Conservation (phyloP, 2,888 invertebrate species). For the Acleris holmiana region DNA sequence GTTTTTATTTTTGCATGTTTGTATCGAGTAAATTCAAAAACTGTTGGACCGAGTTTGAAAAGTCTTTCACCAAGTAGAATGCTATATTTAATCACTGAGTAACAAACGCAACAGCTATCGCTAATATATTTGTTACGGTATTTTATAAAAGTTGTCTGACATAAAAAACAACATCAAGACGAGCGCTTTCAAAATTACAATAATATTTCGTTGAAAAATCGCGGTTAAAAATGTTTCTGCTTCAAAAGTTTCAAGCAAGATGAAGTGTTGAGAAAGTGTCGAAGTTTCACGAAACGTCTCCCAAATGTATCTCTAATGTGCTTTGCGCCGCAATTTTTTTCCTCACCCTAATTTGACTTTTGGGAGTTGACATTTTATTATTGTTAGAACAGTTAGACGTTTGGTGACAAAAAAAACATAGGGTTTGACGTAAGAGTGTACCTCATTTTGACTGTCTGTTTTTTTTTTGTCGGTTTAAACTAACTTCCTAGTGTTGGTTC, state of each 20-base stretch:
- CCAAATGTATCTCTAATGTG: constrained; percentile 32
- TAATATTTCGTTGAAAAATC: constrained; percentile 23
- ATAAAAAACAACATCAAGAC: neutral
- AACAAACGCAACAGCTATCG: no score
- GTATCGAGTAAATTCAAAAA: no score
- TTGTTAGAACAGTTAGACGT: neutral
- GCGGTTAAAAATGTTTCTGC: constrained; percentile 1
- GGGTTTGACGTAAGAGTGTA: no score
- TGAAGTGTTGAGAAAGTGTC: constrained; percentile 31
- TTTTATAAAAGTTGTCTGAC: neutral
- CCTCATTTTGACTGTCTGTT: no score
- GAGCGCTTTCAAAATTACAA: constrained; percentile 16
- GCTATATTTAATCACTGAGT: no score
- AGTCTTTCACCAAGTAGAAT: no score
- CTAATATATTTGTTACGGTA: no score
- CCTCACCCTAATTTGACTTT: constrained; percentile 12
- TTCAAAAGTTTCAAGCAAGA: constrained; percentile 14
- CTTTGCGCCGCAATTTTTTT: constrained; percentile 9
- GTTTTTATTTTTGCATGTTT: no score
- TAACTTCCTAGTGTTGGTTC: no score
- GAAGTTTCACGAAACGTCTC: constrained; percentile 29
- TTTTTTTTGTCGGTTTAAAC: no score
- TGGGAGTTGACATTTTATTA: constrained; percentile 6
- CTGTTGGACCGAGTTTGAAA: no score
- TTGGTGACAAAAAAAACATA: no score